Percentiles rank a stretch among this genome's conserved stretches.
Evolutionary conservation across 1,140 invertebrate species (phyloP).

Genomic region (Mycetomoellerius zeteki): DNA sequence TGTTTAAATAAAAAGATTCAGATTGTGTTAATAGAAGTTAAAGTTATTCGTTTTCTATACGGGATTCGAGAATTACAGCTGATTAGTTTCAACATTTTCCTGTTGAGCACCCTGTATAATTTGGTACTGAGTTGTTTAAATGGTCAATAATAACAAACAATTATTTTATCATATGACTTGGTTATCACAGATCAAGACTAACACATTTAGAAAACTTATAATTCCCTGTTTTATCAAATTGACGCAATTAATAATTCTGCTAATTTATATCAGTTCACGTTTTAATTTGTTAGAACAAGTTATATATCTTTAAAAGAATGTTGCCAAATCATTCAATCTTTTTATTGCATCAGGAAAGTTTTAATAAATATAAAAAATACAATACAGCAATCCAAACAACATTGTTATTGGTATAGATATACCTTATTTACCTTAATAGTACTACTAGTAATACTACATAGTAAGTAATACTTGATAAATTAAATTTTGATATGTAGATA

Average conservation of each 20-base stretch:
- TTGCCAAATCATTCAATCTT: background rate
- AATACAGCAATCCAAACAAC: too few relatives aligned
- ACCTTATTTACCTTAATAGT: too few relatives aligned
- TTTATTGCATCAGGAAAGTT: background rate
- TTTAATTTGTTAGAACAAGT: background rate
- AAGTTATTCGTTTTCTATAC: constrained; percentile 1
- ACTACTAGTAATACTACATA: too few relatives aligned
- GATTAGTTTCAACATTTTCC: too few relatives aligned
- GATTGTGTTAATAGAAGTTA: background rate
- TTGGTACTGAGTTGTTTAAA: background rate
- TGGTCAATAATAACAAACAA: background rate
- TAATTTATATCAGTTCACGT: constrained; percentile 53
- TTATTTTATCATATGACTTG: constrained; percentile 2
- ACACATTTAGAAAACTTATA: background rate
- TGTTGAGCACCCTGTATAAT: too few relatives aligned
- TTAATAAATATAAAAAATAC: background rate
- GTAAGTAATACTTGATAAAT: too few relatives aligned
- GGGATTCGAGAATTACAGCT: too few relatives aligned
- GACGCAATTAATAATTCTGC: constrained; percentile 61
- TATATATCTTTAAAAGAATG: constrained; percentile 33
- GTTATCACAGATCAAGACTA: constrained; percentile 17
- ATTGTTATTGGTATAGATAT: too few relatives aligned
- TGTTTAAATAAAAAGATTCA: constrained; percentile 47
- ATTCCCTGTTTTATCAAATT: constrained; percentile 41
- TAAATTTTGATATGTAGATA: too few relatives aligned